Conservation (phyloP, 2,888 invertebrate species). For the Acleris emargana region DNA sequence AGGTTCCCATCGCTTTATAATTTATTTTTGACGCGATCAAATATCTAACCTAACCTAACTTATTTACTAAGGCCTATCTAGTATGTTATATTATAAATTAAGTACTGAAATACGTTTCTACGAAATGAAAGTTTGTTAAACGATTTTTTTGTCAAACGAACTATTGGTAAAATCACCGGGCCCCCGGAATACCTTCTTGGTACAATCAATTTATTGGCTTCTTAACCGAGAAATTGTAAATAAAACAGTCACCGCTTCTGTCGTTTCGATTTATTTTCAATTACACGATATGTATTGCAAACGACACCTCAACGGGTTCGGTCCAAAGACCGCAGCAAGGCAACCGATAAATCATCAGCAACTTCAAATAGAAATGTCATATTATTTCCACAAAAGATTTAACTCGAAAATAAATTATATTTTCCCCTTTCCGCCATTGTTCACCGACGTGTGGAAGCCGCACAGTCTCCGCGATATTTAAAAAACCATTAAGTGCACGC, state of each 20-base stretch:
- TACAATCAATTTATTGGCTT: too few relatives aligned
- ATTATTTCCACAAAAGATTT: slow-evolving; percentile 85
- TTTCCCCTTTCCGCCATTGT: slow-evolving; percentile 78
- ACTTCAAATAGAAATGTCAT: slow-evolving; percentile 85
- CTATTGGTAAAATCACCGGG: too few relatives aligned
- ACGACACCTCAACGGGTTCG: slow-evolving; percentile 61
- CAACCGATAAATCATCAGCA: slow-evolving; percentile 81
- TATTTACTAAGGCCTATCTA: too few relatives aligned
- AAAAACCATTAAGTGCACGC: slow-evolving; percentile 82
- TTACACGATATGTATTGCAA: slow-evolving; percentile 57
- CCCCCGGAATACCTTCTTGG: too few relatives aligned
- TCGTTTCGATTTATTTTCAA: slow-evolving; percentile 52
- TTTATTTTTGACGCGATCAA: too few relatives aligned
- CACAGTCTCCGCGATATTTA: slow-evolving; percentile 75
- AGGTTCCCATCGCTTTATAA: too few relatives aligned
- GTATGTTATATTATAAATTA: too few relatives aligned
- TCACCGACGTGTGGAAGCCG: slow-evolving; percentile 80
- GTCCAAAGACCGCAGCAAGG: slow-evolving; percentile 64
- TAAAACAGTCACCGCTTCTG: background rate
- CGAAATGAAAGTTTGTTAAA: too few relatives aligned
- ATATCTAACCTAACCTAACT: too few relatives aligned
- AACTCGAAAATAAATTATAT: slow-evolving; percentile 84
- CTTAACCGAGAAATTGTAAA: too few relatives aligned
- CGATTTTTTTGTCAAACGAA: too few relatives aligned
- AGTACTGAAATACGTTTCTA: too few relatives aligned